Evolutionary conservation across 2,113 vertebrate genomes (phyloP).

Genomic region (Petromus typicus): DNA sequence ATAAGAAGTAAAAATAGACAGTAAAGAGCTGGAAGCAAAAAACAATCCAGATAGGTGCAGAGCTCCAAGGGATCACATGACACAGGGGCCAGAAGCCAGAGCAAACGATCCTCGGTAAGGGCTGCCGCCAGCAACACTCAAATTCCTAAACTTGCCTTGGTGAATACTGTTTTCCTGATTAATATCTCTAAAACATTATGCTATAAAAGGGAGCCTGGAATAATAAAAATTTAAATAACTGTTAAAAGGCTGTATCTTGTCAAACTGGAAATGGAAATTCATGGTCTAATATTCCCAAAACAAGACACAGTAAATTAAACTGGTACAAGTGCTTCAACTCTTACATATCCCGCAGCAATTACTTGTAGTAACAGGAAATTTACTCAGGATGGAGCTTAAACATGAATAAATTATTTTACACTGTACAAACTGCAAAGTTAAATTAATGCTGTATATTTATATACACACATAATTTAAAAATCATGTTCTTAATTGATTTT

Average conservation of each 20-base stretch:
- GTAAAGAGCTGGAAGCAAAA: background rate
- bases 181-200: background rate
- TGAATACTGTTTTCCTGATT: constrained; percentile 1
- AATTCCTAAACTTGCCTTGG: background rate
- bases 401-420: background rate
- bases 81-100: background rate
- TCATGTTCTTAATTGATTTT: background rate
- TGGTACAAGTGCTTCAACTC: background rate
- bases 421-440: background rate
- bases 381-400: background rate
- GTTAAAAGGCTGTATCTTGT: background rate
- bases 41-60: background rate
- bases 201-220: background rate
- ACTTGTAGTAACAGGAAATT: background rate
- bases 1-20: background rate
- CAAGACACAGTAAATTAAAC: background rate
- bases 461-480: background rate
- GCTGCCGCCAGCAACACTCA: background rate
- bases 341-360: background rate
- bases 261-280: background rate
- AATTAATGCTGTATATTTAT: background rate
- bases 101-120: background rate
- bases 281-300: background rate
- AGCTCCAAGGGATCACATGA: background rate
- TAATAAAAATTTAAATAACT: background rate